Conservation (phyloP, 1,140 invertebrate genomes). For the Geopemphigus sp. region DNA sequence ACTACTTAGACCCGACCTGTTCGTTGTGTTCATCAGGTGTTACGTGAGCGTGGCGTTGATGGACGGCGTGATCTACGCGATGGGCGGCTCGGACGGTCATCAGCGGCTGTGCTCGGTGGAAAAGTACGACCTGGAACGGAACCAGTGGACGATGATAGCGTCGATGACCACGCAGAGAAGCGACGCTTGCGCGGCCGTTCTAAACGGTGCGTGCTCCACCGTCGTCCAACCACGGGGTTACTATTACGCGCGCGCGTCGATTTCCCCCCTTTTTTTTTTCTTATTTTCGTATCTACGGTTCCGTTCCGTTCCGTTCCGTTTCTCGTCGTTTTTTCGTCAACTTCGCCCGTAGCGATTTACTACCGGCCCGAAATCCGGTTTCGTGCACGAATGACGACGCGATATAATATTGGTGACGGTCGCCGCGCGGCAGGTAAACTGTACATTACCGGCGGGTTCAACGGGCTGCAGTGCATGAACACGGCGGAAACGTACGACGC, state of each 20-base stretch:
- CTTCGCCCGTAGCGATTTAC: no score
- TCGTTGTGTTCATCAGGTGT: slow-evolving; percentile 59
- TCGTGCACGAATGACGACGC: no score
- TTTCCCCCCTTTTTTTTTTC: no score
- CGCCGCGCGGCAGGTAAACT: slow-evolving; percentile 63
- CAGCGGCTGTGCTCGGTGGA: slow-evolving; percentile 72
- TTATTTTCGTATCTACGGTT: no score
- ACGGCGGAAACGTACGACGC: slow-evolving; percentile 84
- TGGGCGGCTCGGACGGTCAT: slow-evolving; percentile 76
- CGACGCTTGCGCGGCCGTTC: slow-evolving; percentile 65
- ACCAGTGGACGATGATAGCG: slow-evolving; percentile 65
- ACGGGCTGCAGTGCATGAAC: slow-evolving; percentile 82
- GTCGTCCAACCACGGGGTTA: no score
- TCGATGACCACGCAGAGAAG: slow-evolving; percentile 68
- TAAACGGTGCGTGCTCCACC: slow-evolving; percentile 57
- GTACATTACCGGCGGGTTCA: slow-evolving; percentile 84
- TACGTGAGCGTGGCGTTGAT: slow-evolving; percentile 68
- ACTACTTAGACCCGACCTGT: no score
- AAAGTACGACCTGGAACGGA: slow-evolving; percentile 67
- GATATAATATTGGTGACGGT: no score
- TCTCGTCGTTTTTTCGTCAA: no score
- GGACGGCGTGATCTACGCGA: slow-evolving; percentile 69
- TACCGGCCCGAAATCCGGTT: no score
- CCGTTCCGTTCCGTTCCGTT: no score
- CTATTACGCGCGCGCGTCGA: no score